These are phyloP conservation scores for Harpagus bidentatus DNA, from an alignment of 2,113 vertebrate genomes.

Conservation along the genomic window DNA sequence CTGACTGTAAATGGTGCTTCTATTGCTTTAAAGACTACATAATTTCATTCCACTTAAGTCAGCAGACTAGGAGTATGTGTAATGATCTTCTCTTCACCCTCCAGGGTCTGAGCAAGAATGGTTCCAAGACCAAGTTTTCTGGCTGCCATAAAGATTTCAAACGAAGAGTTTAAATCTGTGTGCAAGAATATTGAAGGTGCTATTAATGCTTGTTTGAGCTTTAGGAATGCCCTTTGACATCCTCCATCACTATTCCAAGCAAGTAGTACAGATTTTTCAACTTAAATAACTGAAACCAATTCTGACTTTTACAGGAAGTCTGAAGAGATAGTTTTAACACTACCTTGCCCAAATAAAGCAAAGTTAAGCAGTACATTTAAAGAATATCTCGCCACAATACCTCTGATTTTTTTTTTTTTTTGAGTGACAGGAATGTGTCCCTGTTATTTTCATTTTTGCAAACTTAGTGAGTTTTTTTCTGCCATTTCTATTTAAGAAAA, in stretches of 20 bases:
- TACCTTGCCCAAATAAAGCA: neutral
- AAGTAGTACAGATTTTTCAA: neutral
- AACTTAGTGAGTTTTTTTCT: neutral
- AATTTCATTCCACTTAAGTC: conserved; percentile 30
- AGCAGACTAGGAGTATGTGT: neutral
- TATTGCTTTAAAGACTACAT: conserved; percentile 32
- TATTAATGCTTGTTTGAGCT: conserved; percentile 1
- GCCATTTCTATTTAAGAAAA: neutral
- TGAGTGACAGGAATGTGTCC: neutral
- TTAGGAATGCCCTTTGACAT: conserved; percentile 14
- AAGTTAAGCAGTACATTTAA: neutral
- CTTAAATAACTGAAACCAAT: neutral
- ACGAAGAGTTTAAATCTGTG: neutral
- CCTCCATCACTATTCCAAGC: neutral
- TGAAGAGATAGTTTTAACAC: neutral
- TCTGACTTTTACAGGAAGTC: neutral
- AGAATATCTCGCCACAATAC: neutral
- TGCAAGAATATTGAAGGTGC: neutral
- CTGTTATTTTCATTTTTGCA: neutral
- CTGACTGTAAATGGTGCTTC: neutral
- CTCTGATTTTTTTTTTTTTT: neutral
- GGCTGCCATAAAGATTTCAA: conserved; percentile 13
- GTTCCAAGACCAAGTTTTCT: neutral
- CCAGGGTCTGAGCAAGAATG: conserved; percentile 5
- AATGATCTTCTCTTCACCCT: conserved; percentile 31